phyloP scores from a whole-genome alignment of 2,797 vertebrate genomes.

The Sebastolobus alascanus region DNA sequence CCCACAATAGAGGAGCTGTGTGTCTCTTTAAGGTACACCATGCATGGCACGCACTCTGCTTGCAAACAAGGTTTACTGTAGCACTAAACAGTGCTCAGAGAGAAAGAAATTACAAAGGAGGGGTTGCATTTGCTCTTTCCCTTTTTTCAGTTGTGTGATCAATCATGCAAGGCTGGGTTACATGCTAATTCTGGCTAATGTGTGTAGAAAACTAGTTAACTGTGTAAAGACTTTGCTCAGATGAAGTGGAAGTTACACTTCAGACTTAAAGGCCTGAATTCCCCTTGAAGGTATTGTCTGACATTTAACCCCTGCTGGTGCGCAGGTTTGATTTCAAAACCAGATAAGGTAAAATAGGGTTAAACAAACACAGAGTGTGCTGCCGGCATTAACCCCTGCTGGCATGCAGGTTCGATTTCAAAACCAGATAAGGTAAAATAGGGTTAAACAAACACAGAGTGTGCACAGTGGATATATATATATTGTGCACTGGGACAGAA shows the following conservation, averaged over 20 bases:
- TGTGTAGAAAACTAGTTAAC: slow-evolving; percentile 22
- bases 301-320: slow-evolving; percentile 30
- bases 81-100: slow-evolving; percentile 24
- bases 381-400: not conserved
- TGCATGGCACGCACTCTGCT: slow-evolving; percentile 28
- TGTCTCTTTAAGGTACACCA: slow-evolving; percentile 39
- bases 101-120: not conserved
- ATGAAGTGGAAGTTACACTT: slow-evolving; percentile 6
- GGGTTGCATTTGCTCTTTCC: slow-evolving; percentile 2
- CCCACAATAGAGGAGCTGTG: slow-evolving; percentile 51
- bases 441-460: slow-evolving; percentile 12
- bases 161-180: slow-evolving; percentile 2
- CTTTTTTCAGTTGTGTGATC: slow-evolving; percentile 31
- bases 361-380: slow-evolving; percentile 6
- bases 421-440: not conserved
- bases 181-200: slow-evolving; percentile 30
- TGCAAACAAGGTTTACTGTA: slow-evolving; percentile 48
- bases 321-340: slow-evolving; percentile 20
- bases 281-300: slow-evolving; percentile 14
- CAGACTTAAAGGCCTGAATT: slow-evolving; percentile 5
- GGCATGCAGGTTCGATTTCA: slow-evolving; percentile 13
- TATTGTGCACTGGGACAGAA: slow-evolving; percentile 10
- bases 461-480: slow-evolving; percentile 5
- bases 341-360: not conserved
- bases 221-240: slow-evolving; percentile 13